Percentiles rank a stretch among this genome's conserved stretches.
These are phyloP conservation scores for Beroe forskalii DNA, from an alignment of 37 sponge, comb jelly and placozoan genomes.

Conservation along the genomic window DNA sequence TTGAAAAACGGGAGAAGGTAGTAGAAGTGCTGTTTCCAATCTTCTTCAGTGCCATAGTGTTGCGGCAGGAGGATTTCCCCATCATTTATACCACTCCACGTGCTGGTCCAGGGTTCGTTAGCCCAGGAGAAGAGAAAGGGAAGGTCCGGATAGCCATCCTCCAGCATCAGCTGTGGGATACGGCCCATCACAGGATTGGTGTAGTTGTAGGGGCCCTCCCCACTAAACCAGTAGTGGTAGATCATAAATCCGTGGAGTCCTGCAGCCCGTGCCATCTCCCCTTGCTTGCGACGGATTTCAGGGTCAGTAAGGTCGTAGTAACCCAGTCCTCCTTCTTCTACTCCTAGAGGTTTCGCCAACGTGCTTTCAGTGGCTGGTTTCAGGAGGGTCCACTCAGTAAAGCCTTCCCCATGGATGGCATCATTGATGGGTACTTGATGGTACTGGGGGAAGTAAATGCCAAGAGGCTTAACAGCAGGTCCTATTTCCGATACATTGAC, in stretches of 20 bases:
- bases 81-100: not conserved
- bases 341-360: not conserved
- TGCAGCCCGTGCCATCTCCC: not conserved
- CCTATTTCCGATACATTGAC: not conserved
- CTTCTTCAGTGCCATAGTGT: not conserved
- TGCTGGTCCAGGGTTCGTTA: not conserved
- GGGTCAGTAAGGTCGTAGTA: not conserved
- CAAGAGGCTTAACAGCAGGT: not conserved
- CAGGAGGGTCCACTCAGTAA: not conserved
- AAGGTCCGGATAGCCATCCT: not conserved
- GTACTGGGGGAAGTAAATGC: not conserved
- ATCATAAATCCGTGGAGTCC: not conserved
- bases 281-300: not conserved
- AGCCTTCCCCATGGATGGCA: not conserved
- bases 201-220: not conserved
- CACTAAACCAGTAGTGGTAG: not conserved
- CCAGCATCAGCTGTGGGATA: not conserved
- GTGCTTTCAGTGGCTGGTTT: not conserved
- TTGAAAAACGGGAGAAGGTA: not conserved
- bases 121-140: not conserved
- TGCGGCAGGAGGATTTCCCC: not conserved
- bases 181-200: not conserved
- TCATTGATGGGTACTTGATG: not conserved
- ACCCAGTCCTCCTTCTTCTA: not conserved
- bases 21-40: not conserved